Percentiles rank a stretch among this genome's conserved stretches.
These are phyloP conservation scores for Capitulum mitella DNA, from an alignment of 2,888 invertebrate species.

Conservation along the genomic window DNA sequence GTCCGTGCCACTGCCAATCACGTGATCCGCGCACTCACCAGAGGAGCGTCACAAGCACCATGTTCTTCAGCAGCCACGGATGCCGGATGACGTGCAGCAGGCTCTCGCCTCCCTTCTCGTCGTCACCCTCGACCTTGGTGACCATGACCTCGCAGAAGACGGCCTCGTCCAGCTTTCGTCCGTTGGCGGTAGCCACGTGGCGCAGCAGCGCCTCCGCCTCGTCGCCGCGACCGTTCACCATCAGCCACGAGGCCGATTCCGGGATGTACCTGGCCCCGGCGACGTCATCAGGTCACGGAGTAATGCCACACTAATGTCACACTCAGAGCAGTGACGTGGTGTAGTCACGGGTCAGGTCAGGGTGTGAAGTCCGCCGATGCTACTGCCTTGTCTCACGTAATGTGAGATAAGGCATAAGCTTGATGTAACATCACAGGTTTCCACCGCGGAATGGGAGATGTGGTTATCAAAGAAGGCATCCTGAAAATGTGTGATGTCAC, in stretches of 20 bases:
- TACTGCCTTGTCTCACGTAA: too few species aligned
- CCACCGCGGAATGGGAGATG: too few species aligned
- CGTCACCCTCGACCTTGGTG: background rate
- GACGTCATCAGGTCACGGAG: too few species aligned
- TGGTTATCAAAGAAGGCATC: too few species aligned
- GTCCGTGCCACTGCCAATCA: too few species aligned
- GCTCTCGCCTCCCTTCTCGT: background rate
- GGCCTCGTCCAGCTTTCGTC: constrained; percentile 26
- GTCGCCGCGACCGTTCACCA: constrained; percentile 26
- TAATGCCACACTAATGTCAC: too few species aligned
- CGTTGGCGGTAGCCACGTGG: constrained; percentile 32
- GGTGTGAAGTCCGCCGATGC: too few species aligned
- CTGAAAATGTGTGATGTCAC: too few species aligned
- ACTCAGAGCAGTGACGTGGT: too few species aligned
- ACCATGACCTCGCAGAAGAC: constrained; percentile 27
- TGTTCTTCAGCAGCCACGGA: constrained; percentile 31
- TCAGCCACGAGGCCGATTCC: constrained; percentile 35
- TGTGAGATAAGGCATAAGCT: too few species aligned
- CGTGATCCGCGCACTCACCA: constrained; percentile 26
- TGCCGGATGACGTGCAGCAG: constrained; percentile 26
- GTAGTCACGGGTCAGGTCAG: too few species aligned
- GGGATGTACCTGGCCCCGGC: constrained; percentile 36
- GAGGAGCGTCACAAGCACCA: constrained; percentile 31
- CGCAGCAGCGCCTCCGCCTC: constrained; percentile 28
- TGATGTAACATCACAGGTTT: too few species aligned